Evolutionary conservation across 2,797 vertebrate species (phyloP).

Genomic region (Amblyraja radiata): DNA sequence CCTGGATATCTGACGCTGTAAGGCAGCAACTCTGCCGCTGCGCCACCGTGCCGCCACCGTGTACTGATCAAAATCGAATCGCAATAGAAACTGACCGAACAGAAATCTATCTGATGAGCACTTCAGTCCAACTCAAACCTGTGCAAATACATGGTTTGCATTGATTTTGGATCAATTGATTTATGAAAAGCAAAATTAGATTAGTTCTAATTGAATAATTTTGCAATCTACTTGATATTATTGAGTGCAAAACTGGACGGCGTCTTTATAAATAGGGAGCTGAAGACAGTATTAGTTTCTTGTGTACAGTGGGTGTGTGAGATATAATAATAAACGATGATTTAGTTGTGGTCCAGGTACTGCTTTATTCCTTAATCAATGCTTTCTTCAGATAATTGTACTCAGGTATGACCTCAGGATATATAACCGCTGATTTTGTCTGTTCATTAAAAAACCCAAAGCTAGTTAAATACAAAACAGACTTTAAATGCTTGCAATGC

Average conservation of each 20-base stretch:
- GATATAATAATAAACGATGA: background rate
- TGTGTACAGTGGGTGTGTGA: too few species aligned
- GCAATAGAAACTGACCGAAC: background rate
- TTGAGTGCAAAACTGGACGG: background rate
- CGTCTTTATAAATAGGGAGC: background rate
- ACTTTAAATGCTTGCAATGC: conserved; percentile 15
- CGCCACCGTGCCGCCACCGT: too few species aligned
- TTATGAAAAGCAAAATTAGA: background rate
- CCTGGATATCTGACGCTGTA: too few species aligned
- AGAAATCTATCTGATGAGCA: background rate
- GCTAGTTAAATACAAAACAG: conserved; percentile 21
- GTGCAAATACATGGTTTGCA: background rate
- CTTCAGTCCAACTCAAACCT: background rate
- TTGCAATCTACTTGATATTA: conserved; percentile 1
- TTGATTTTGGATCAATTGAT: conserved; percentile 11
- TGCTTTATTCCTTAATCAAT: background rate
- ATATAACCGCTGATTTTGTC: background rate
- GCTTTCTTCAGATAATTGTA: background rate
- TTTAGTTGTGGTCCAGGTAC: background rate
- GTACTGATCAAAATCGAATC: too few species aligned
- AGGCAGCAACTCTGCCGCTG: too few species aligned
- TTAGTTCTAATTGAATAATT: conserved; percentile 18
- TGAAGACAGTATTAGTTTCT: background rate
- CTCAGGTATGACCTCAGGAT: conserved; percentile 1
- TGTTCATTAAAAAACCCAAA: conserved; percentile 26